A percentile compares a stretch with the other conserved stretches of the same genome.
phyloP scores from a whole-genome alignment of 1,140 invertebrate genomes.

The Parapsyche elsis region DNA sequence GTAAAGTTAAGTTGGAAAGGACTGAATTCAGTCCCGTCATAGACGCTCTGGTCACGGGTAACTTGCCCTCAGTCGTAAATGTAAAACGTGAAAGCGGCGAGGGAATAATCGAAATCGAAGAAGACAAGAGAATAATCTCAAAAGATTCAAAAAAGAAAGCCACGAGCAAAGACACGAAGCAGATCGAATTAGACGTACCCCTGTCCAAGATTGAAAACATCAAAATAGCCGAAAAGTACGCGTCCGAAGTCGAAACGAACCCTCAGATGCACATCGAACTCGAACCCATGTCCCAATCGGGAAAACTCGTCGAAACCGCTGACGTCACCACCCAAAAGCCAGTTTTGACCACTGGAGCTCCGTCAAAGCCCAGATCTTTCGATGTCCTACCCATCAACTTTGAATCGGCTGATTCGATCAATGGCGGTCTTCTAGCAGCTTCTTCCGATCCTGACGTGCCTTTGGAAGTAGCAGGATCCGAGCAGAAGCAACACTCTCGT shows the following conservation, averaged over 20 bases:
- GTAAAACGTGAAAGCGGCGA: slow-evolving; percentile 57
- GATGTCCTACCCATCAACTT: slow-evolving; percentile 66
- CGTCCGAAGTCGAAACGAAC: slow-evolving; percentile 60
- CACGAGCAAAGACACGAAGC: slow-evolving; percentile 39
- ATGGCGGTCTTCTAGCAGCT: slow-evolving; percentile 64
- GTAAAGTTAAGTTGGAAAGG: slow-evolving; percentile 44
- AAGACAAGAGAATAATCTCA: slow-evolving; percentile 61
- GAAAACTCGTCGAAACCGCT: slow-evolving; percentile 60
- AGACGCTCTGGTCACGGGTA: slow-evolving; percentile 43
- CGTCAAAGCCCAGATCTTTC: slow-evolving; percentile 59
- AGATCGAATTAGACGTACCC: slow-evolving; percentile 64
- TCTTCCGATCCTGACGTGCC: slow-evolving; percentile 65
- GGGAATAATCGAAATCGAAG: slow-evolving; percentile 65
- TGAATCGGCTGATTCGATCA: slow-evolving; percentile 62
- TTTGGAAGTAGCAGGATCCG: slow-evolving; percentile 65
- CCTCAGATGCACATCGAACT: slow-evolving; percentile 64
- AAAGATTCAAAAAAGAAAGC: slow-evolving; percentile 62
- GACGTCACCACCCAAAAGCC: slow-evolving; percentile 65
- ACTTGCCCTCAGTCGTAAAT: slow-evolving; percentile 13
- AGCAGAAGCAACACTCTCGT: slow-evolving; percentile 71
- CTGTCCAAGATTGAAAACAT: slow-evolving; percentile 65
- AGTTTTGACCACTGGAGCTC: slow-evolving; percentile 62
- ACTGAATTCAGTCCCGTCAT: slow-evolving; percentile 45
- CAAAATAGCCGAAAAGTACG: slow-evolving; percentile 62
- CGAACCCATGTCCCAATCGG: slow-evolving; percentile 65